phyloP scores from a whole-genome alignment of 2,888 invertebrate species.

The Eristalis pertinax region DNA sequence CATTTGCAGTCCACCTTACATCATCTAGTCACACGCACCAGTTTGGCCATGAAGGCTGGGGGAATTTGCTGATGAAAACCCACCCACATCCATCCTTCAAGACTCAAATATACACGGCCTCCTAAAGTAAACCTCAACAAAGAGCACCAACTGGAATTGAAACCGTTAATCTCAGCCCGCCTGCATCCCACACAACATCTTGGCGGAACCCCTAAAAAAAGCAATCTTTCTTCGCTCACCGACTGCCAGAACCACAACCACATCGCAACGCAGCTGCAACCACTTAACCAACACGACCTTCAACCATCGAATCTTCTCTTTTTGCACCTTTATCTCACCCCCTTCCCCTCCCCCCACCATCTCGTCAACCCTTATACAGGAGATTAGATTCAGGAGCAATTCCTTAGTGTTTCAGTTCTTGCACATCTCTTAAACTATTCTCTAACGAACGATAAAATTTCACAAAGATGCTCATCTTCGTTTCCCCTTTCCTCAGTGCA shows the following conservation, averaged over 20 bases:
- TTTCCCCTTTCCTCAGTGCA: not conserved
- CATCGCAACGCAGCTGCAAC: not conserved
- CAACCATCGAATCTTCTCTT: not conserved
- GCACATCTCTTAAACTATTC: not conserved
- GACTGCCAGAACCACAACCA: not conserved
- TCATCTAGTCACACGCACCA: too few relatives aligned
- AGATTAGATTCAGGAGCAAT: not conserved
- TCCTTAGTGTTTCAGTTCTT: not conserved
- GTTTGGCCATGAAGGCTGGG: too few relatives aligned
- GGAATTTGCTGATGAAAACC: too few relatives aligned
- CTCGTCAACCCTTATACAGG: not conserved
- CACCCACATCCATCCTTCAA: too few relatives aligned
- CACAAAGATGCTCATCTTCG: not conserved
- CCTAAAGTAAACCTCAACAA: too few relatives aligned
- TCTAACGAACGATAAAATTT: slow-evolving; percentile 22
- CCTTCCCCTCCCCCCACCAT: not conserved
- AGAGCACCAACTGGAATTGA: too few relatives aligned
- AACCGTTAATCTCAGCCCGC: not conserved
- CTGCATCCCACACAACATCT: not conserved
- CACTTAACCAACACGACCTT: not conserved
- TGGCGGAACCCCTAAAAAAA: not conserved
- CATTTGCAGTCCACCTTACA: too few relatives aligned
- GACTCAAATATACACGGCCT: too few relatives aligned
- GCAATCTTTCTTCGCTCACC: not conserved
- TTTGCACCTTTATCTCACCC: not conserved